Evolutionary conservation across 2,797 vertebrate species (phyloP), one percentile per base, ranked within the genome.

Genomic region (Sebastiscus tertius): DNA sequence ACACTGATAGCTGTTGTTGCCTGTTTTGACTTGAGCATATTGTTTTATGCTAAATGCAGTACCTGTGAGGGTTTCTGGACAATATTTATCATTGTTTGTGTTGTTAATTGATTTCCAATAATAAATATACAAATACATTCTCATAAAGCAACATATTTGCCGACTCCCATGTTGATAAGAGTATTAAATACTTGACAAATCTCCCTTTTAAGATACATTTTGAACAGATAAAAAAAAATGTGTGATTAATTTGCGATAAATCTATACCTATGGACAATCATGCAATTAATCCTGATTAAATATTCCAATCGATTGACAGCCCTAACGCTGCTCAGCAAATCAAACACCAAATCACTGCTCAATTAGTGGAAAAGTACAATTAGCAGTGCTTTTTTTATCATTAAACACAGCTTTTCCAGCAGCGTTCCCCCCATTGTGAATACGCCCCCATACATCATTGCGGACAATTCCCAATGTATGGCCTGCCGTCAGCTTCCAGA

Each of bases 391-490:
- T 75, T 24, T 24, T 75, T 22, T 64, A 33, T 85, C 42, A 73
- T 69, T 60, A 39, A 73, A 69, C 14, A 27, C 67, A 36, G 60
- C 11, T 67, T 72, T 66, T 72, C 0, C 61, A 26, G 59, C 61
- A 24, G n/a, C 10, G 14, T 77, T 81, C 59, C 39, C 13, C 46
- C 13, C 46, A 18, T 34, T 6, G 22, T 49, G 68, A 58, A 20
- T 31, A 18, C 9, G 56, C 65, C 27, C 55, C 9, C 81, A 72
- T 77, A 63, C 60, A 84, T 83, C 80, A 79, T 22, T 3, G 34
- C 1, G 18, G 86, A 80, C 72, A 82, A 73, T 72, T 77, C 66
- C 78, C 69, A 65, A 80, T 64, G 73, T 67, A 85, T 77, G 62
- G 64, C 69, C 74, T 8, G 74, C 82, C 5, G 9, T 60, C 24